Percentiles rank a stretch among this genome's conserved stretches.
Evolutionary conservation across 2,797 vertebrate species (phyloP).

Genomic region (Scleropages formosus): DNA sequence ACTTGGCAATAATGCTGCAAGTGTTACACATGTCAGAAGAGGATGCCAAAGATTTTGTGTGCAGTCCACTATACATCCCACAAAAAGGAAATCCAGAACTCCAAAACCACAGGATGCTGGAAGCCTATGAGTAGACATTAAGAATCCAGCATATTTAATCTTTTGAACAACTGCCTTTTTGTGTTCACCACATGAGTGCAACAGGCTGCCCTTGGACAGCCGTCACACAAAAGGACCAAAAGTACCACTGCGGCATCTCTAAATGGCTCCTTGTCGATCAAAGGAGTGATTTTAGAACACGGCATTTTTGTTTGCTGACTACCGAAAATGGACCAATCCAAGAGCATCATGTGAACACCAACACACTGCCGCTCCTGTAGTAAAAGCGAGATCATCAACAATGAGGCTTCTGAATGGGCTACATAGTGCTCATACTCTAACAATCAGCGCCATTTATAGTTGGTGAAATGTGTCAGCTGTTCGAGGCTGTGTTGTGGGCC

Average conservation of each 20-base stretch:
- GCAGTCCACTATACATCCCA: background rate
- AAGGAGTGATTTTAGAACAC: slow-evolving; percentile 31
- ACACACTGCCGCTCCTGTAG: slow-evolving; percentile 54
- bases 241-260: background rate
- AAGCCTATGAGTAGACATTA: slow-evolving; percentile 4
- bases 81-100: slow-evolving; percentile 23
- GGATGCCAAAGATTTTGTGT: background rate
- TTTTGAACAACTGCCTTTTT: slow-evolving; percentile 30
- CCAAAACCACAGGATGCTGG: background rate
- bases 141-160: slow-evolving; percentile 22
- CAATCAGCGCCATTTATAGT: slow-evolving; percentile 75
- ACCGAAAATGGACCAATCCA: slow-evolving; percentile 55
- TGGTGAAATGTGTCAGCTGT: slow-evolving; percentile 54
- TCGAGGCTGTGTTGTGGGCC: slow-evolving; percentile 45
- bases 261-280: slow-evolving; percentile 26
- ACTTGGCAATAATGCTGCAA: too few relatives aligned
- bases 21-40: too few relatives aligned
- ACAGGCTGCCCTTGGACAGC: slow-evolving; percentile 19
- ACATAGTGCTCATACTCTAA: slow-evolving; percentile 57
- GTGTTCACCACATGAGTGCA: slow-evolving; percentile 19
- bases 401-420: slow-evolving; percentile 66
- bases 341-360: slow-evolving; percentile 49
- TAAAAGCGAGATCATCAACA: slow-evolving; percentile 55
- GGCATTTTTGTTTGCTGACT: slow-evolving; percentile 45
- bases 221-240: slow-evolving; percentile 24